Percentiles rank a stretch among this genome's conserved stretches.
Conservation (phyloP, 2,888 invertebrate species). For the Drosophila fulvimacula region DNA sequence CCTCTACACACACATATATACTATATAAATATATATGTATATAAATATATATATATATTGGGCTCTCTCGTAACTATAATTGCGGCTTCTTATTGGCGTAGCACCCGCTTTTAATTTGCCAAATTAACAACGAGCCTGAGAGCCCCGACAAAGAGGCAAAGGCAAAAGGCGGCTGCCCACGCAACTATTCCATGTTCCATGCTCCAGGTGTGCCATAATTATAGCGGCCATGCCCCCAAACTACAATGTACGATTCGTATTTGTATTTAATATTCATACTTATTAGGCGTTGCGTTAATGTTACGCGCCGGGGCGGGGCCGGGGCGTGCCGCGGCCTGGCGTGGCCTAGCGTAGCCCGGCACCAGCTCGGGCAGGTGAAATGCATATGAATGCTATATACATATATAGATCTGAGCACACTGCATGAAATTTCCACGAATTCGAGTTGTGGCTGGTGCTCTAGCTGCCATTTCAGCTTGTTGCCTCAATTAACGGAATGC, state of each 20-base stretch:
- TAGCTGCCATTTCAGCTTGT: conserved; percentile 59
- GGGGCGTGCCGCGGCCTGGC: not conserved
- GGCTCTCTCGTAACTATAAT: conserved; percentile 31
- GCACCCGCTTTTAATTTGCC: conserved; percentile 43
- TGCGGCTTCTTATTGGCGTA: conserved; percentile 39
- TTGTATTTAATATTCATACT: conserved; percentile 33
- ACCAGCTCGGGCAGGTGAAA: conserved; percentile 41
- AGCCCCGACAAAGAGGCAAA: conserved; percentile 19
- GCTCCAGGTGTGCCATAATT: conserved; percentile 34
- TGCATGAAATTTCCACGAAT: conserved; percentile 27
- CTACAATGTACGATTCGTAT: conserved; percentile 11
- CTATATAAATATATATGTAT: no score
- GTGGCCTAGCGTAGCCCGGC: not conserved
- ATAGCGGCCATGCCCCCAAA: conserved; percentile 28
- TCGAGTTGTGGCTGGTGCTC: conserved; percentile 10
- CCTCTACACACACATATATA: not conserved
- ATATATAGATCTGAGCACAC: conserved; percentile 11
- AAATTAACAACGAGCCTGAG: conserved; percentile 44
- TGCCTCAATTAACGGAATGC: conserved; percentile 42
- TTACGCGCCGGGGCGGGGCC: conserved; percentile 28
- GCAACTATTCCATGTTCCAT: conserved; percentile 20
- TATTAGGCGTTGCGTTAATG: conserved; percentile 48
- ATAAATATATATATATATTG: conserved; percentile 5
- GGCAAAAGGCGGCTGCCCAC: conserved; percentile 20
- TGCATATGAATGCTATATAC: conserved; percentile 30